phyloP scores from a whole-genome alignment of 2,888 invertebrate species.

The Hydrotaea diabolus region DNA sequence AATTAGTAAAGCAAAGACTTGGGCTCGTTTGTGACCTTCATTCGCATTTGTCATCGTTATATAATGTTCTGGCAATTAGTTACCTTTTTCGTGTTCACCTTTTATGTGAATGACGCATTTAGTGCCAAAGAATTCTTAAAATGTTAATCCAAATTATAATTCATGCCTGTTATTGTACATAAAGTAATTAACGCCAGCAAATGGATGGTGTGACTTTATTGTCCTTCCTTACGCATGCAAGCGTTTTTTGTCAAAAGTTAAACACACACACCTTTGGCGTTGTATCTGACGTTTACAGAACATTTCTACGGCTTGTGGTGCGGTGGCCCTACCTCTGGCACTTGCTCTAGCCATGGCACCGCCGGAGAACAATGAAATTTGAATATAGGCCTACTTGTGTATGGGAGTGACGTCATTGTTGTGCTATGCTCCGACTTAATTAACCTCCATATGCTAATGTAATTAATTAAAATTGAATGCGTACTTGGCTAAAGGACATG shows the following conservation, averaged over 20 bases:
- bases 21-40: too few relatives aligned
- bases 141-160: neutral
- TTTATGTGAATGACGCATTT: neutral
- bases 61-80: neutral
- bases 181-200: neutral
- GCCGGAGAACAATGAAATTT: neutral
- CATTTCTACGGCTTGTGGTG: neutral
- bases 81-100: neutral
- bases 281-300: neutral
- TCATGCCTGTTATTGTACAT: neutral
- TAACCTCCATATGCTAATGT: conserved; percentile 67
- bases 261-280: neutral
- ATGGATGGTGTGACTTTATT: neutral
- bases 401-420: conserved; percentile 54
- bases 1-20: too few relatives aligned
- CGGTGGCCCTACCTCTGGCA: too few relatives aligned
- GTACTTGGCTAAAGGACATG: conserved; percentile 2
- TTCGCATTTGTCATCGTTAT: too few relatives aligned
- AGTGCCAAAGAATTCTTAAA: neutral
- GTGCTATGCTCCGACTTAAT: conserved; percentile 66
- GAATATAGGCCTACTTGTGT: conserved; percentile 19
- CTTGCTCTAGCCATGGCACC: neutral
- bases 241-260: neutral
- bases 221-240: neutral
- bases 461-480: conserved; percentile 70